phyloP scores from a whole-genome alignment of 2,797 vertebrate species.

The Antennarius maculatus region DNA sequence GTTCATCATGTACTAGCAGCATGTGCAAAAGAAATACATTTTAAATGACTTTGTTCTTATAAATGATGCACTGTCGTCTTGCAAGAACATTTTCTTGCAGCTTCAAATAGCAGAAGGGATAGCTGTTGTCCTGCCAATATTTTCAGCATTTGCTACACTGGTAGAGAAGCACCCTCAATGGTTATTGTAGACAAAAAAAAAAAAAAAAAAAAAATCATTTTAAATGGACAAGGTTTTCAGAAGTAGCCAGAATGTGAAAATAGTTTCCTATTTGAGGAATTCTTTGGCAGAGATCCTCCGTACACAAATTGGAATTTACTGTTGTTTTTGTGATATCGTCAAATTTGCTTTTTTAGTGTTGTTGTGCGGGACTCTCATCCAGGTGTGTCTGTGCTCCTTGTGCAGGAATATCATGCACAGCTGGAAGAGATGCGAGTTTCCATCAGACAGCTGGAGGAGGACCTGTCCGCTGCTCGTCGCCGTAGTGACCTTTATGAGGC shows the following conservation, averaged over 20 bases:
- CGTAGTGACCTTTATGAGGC: slow-evolving; percentile 96
- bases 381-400: not conserved
- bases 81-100: slow-evolving; percentile 22
- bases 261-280: not conserved
- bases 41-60: slow-evolving; percentile 28
- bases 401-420: slow-evolving; percentile 96
- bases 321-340: not conserved
- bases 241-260: slow-evolving; percentile 3
- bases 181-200: not conserved
- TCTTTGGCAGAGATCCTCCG: not conserved
- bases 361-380: not conserved
- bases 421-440: slow-evolving; percentile 96
- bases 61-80: slow-evolving; percentile 35
- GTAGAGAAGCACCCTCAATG: slow-evolving; percentile 4
- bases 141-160: not conserved
- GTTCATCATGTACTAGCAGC: not conserved
- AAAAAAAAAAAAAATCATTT: slow-evolving; percentile 1
- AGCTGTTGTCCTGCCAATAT: slow-evolving; percentile 3
- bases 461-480: slow-evolving; percentile 94
- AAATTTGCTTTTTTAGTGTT: not conserved
- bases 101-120: slow-evolving; percentile 18
- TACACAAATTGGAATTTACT: slow-evolving; percentile 1
- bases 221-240: slow-evolving; percentile 7
- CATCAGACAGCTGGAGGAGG: slow-evolving; percentile 96
- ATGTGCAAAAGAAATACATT: slow-evolving; percentile 22